These are phyloP conservation scores for Napeogenes inachia DNA, from an alignment of 2,888 invertebrate genomes.

Conservation along the genomic window DNA sequence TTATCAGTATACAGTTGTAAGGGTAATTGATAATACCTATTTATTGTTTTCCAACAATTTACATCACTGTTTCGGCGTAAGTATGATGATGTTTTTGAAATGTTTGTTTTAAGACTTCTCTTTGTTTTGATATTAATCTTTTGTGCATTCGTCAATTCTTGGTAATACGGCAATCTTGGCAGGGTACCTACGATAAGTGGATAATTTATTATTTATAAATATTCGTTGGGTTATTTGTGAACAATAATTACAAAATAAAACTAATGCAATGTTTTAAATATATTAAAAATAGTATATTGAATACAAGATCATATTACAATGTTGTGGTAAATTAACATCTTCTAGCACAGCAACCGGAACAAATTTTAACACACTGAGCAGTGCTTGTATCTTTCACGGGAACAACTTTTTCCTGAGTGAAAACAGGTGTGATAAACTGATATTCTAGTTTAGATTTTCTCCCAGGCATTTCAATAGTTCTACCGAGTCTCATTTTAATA, in stretches of 20 bases:
- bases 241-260: no score
- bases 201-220: slow-evolving; percentile 42
- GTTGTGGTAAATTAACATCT: slow-evolving; percentile 27
- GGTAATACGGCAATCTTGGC: slow-evolving; percentile 49
- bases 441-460: slow-evolving; percentile 66
- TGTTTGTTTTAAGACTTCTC: slow-evolving; percentile 26
- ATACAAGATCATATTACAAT: slow-evolving; percentile 22
- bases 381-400: slow-evolving; percentile 57
- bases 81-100: slow-evolving; percentile 10
- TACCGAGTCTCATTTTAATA: slow-evolving; percentile 63
- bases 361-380: slow-evolving; percentile 55
- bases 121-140: slow-evolving; percentile 35
- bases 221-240: slow-evolving; percentile 14
- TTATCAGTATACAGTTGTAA: not conserved
- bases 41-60: slow-evolving; percentile 10
- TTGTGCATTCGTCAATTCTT: slow-evolving; percentile 50
- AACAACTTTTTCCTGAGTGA: slow-evolving; percentile 43
- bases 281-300: slow-evolving; percentile 16
- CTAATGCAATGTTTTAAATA: slow-evolving; percentile 11
- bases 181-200: slow-evolving; percentile 61
- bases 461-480: slow-evolving; percentile 60
- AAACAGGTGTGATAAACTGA: slow-evolving; percentile 62
- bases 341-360: slow-evolving; percentile 41
- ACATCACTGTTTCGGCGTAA: slow-evolving; percentile 1
- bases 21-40: not conserved